Base-by-base conservation (phyloP, 2,888 invertebrate genomes). In the Mylabris sibirica region DNA sequence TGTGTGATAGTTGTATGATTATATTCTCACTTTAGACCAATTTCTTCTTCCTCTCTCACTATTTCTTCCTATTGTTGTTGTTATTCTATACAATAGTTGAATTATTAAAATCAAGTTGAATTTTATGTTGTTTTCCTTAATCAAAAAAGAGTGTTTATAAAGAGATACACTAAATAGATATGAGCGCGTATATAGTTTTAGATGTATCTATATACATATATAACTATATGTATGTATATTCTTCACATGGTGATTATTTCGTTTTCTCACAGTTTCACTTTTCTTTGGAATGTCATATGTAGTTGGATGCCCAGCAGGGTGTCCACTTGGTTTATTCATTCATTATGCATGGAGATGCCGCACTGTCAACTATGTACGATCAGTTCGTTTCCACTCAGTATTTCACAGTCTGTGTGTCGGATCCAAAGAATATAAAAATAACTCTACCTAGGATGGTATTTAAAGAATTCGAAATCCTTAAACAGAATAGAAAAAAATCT, bases 221-320 rank as follows among this genome's bases (percentile, higher is more conserved):
- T n/a, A n/a, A n/a, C n/a, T n/a, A n/a, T n/a, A n/a, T n/a, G n/a
- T 5, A 34, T 1, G 12, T 12, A 24, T 24, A 53, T 34, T 17
- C 17, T 60, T 53, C 53, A 49, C 49, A 53, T 53, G 53, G 53
- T 78, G 78, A 80, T 80, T 80, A 79, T 80, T 79, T 80, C 80
- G 78, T 80, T 80, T 80, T 80, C 80, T 80, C 78, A 79, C 79
- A 79, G 76, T 72, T 73, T 71, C 72, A 61, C 64, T 71, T 69
- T 73, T 72, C 72, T 74, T 75, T 67, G 79, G 79, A 79, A 79
- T 79, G 79, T 79, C 79, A 79, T 80, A 80, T 80, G 79, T 79
- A 79, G 79, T 78, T 79, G 77, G 53, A 64, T 62, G 75, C 76
- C 64, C 78, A 64, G 76, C 78, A 72, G 76, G 79, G 74, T 67